These are phyloP conservation scores for Speoplatyrhinus poulsoni DNA, from an alignment of 2,113 vertebrate species.

Conservation along the genomic window DNA sequence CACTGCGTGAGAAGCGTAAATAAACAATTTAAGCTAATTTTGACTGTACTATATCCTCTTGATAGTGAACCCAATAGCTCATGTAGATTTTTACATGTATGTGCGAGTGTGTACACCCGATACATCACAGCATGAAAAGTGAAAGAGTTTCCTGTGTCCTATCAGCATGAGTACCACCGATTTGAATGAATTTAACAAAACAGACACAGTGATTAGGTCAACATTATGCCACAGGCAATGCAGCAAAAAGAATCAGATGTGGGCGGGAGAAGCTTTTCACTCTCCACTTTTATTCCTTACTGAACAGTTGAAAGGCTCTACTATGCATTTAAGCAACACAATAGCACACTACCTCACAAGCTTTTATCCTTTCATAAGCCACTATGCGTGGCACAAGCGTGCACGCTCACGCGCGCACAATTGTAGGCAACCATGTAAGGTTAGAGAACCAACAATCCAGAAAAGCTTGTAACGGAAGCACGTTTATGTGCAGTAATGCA, in stretches of 20 bases:
- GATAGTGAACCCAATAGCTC: conserved; percentile 62
- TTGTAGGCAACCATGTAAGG: conserved; percentile 58
- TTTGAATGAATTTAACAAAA: conserved; percentile 75
- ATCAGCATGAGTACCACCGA: conserved; percentile 67
- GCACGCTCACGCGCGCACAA: conserved; percentile 25
- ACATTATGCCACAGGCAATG: conserved; percentile 64
- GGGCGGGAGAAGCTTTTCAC: conserved; percentile 71
- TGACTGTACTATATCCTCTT: conserved; percentile 57
- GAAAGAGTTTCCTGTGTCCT: conserved; percentile 52
- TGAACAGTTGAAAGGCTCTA: conserved; percentile 71
- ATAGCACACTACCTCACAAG: conserved; percentile 66
- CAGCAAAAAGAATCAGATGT: conserved; percentile 70
- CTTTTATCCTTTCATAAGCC: conserved; percentile 76
- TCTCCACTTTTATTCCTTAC: conserved; percentile 65
- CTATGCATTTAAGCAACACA: conserved; percentile 71
- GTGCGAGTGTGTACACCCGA: conserved; percentile 25
- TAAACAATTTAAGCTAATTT: conserved; percentile 57
- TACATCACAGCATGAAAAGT: conserved; percentile 60
- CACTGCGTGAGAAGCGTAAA: conserved; percentile 18
- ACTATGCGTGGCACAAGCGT: conserved; percentile 55
- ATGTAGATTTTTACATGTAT: conserved; percentile 65
- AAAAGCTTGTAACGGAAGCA: conserved; percentile 74
- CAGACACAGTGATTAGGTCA: conserved; percentile 75
- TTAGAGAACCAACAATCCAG: conserved; percentile 67
- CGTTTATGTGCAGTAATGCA: conserved; percentile 71